Percentiles rank a stretch among this genome's conserved stretches.
Conservation (phyloP, 2,797 vertebrate species). For the Syndactyla subalaris region DNA sequence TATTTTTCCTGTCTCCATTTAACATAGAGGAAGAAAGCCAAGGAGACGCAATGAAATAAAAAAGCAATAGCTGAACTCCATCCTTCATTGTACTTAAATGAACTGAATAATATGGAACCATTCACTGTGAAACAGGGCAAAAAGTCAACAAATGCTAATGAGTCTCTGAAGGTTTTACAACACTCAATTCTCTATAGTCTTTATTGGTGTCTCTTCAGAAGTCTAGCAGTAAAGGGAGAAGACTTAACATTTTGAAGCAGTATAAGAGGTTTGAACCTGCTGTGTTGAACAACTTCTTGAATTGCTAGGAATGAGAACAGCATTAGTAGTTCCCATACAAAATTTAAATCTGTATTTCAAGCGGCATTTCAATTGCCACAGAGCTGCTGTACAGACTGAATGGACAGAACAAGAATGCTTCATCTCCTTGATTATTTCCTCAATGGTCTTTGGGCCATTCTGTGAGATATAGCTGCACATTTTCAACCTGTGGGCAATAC, state of each 20-base stretch:
- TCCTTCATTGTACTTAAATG: not conserved
- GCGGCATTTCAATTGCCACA: not conserved
- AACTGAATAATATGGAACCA: not conserved
- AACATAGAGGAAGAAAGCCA: not conserved
- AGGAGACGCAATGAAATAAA: not conserved
- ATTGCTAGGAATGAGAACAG: not conserved
- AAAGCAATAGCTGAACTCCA: not conserved
- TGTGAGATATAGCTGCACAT: not conserved
- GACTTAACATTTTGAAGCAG: not conserved
- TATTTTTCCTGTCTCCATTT: not conserved
- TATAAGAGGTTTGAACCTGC: not conserved
- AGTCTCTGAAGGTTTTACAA: not conserved
- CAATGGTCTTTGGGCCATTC: not conserved
- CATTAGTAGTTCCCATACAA: not conserved
- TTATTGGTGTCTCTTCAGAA: not conserved
- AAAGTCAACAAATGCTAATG: not conserved
- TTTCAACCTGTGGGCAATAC: not conserved
- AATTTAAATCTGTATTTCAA: conserved; percentile 12
- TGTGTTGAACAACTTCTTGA: not conserved
- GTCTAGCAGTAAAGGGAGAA: not conserved
- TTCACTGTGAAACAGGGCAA: not conserved
- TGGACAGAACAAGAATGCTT: not conserved
- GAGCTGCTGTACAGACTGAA: not conserved
- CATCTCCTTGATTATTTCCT: not conserved
- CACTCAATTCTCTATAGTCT: not conserved